A percentile compares a stretch with the other conserved stretches of the same genome.
Evolutionary conservation across 2,113 vertebrate species (phyloP).

Genomic region (Paralichthys olivaceus): DNA sequence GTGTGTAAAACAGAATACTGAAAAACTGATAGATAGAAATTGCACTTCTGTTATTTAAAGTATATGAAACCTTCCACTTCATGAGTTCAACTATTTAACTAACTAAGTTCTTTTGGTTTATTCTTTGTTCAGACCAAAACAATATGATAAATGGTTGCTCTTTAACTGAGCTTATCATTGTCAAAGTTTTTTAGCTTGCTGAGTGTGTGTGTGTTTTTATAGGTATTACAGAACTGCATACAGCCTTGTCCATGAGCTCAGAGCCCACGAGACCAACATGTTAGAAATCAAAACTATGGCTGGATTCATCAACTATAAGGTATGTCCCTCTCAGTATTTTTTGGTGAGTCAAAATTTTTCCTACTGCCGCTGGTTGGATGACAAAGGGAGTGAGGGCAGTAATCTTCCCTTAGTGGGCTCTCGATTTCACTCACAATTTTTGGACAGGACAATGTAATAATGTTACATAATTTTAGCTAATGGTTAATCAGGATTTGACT

Average conservation of each 20-base stretch:
- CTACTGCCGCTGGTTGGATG: not conserved
- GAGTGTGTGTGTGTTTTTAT: not conserved
- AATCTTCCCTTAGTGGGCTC: not conserved
- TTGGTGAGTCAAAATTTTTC: not conserved
- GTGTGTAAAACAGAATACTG: not conserved
- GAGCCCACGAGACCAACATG: conserved; percentile 97
- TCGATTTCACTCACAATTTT: not conserved
- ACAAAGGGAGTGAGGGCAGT: too few species aligned
- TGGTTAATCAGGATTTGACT: not conserved
- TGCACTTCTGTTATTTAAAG: not conserved
- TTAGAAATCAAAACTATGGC: conserved; percentile 99
- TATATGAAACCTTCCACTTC: not conserved
- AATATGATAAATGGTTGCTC: not conserved
- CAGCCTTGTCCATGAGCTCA: conserved; percentile 94
- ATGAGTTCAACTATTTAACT: not conserved
- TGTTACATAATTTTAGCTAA: not conserved
- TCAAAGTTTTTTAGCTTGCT: not conserved
- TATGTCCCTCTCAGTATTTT: conserved; percentile 48
- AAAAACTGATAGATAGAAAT: too few species aligned
- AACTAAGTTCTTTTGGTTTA: not conserved
- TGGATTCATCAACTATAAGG: conserved; percentile 99
- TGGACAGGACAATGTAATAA: not conserved
- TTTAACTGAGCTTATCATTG: not conserved
- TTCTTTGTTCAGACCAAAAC: not conserved
- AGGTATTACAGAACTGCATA: conserved; percentile 97